These are phyloP conservation scores for Heterotis niloticus DNA, from an alignment of 2,113 vertebrate genomes.

Conservation along the genomic window DNA sequence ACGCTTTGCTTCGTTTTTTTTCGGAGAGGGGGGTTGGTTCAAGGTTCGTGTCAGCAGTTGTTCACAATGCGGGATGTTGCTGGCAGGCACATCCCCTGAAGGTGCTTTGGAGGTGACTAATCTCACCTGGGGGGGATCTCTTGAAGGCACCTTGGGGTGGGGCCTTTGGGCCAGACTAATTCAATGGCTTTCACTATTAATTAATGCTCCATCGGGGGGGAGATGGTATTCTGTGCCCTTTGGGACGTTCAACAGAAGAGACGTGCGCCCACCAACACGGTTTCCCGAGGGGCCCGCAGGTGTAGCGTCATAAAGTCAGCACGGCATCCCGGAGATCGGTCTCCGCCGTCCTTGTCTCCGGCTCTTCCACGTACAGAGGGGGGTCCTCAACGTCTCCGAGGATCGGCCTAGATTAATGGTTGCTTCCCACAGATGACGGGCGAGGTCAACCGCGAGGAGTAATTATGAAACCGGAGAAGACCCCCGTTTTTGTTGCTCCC, in stretches of 20 bases:
- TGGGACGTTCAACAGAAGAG: not conserved
- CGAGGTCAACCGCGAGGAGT: not conserved
- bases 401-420: not conserved
- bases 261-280: not conserved
- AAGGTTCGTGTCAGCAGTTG: too few species aligned
- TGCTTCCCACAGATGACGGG: constrained; percentile 6
- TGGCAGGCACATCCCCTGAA: not conserved
- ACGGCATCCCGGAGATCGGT: not conserved
- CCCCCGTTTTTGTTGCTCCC: not conserved
- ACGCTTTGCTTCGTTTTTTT: not conserved
- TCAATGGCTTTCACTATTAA: constrained; percentile 21
- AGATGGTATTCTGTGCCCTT: constrained; percentile 1
- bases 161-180: constrained; percentile 3
- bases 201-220: constrained; percentile 8
- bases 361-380: not conserved
- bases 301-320: not conserved
- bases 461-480: not conserved
- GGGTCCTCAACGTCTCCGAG: not conserved
- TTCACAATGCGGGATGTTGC: not conserved
- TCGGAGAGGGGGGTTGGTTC: not conserved
- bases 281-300: not conserved
- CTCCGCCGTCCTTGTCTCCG: not conserved
- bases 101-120: not conserved
- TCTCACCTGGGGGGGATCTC: not conserved
- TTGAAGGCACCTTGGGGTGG: not conserved